phyloP scores from a whole-genome alignment of 1,140 invertebrate species.

The Heliconius congener region DNA sequence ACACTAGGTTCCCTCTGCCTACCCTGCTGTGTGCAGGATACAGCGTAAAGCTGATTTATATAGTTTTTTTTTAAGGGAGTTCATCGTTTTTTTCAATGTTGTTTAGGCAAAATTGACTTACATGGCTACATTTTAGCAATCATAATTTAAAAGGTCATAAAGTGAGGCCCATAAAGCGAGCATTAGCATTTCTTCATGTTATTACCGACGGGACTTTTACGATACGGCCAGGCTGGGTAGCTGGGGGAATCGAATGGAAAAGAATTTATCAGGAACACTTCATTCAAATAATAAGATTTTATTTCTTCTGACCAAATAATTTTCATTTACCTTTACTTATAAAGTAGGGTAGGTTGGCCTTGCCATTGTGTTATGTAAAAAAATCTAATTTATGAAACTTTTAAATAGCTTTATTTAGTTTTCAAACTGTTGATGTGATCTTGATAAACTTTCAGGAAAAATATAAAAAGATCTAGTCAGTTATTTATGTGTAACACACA shows the following conservation, averaged over 20 bases:
- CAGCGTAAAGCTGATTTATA: no score
- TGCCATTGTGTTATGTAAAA: background rate
- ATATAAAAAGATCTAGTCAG: background rate
- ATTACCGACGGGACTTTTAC: constrained; percentile 53
- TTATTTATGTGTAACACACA: background rate
- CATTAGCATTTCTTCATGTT: constrained; percentile 63
- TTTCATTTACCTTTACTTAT: constrained; percentile 20
- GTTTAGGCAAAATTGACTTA: constrained; percentile 24
- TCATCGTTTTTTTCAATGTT: background rate
- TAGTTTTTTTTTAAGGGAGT: background rate
- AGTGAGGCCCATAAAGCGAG: constrained; percentile 62
- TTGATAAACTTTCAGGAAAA: background rate
- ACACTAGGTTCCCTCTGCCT: no score
- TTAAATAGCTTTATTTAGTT: background rate
- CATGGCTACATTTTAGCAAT: constrained; percentile 46
- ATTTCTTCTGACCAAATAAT: constrained; percentile 29
- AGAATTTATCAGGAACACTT: constrained; percentile 38
- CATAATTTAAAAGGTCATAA: constrained; percentile 66
- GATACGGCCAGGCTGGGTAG: constrained; percentile 35
- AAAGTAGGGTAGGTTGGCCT: no score
- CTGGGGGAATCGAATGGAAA: constrained; percentile 35
- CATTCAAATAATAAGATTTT: constrained; percentile 30
- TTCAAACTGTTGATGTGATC: background rate
- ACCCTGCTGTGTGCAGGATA: no score
- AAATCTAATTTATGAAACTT: background rate